phyloP scores from a whole-genome alignment of 2,113 vertebrate species.

The Cacatua alba region DNA sequence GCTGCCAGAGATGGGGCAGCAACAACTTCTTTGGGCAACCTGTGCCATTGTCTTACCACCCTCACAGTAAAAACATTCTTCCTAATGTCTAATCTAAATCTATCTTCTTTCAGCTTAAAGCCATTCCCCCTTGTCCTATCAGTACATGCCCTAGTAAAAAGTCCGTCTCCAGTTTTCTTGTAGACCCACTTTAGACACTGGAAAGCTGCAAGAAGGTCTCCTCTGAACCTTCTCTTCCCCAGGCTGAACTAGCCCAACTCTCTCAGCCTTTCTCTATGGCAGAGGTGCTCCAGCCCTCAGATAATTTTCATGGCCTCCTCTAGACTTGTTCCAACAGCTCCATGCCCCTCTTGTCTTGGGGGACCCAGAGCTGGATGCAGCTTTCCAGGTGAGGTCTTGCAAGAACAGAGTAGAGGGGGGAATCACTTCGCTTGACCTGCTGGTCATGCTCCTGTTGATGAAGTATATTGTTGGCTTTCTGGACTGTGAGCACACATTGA shows the following conservation, averaged over 20 bases:
- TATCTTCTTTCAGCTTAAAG: not conserved
- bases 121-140: not conserved
- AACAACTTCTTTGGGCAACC: not conserved
- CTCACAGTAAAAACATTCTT: not conserved
- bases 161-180: not conserved
- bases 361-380: not conserved
- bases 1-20: not conserved
- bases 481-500: not conserved
- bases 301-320: not conserved
- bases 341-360: not conserved
- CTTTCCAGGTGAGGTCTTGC: not conserved
- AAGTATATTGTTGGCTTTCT: not conserved
- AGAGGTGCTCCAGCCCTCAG: not conserved
- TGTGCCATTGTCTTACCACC: not conserved
- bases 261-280: rapidly evolving
- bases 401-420: not conserved
- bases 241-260: not conserved
- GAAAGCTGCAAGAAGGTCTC: not conserved
- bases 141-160: not conserved
- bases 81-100: not conserved
- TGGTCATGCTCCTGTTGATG: rapidly evolving
- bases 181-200: not conserved
- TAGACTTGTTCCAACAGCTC: not conserved
- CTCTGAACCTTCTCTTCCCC: not conserved
- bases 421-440: not conserved